A percentile compares a stretch with the other conserved stretches of the same genome.
phyloP scores from a whole-genome alignment of 2,888 invertebrate genomes.

The Dynastes maya region DNA sequence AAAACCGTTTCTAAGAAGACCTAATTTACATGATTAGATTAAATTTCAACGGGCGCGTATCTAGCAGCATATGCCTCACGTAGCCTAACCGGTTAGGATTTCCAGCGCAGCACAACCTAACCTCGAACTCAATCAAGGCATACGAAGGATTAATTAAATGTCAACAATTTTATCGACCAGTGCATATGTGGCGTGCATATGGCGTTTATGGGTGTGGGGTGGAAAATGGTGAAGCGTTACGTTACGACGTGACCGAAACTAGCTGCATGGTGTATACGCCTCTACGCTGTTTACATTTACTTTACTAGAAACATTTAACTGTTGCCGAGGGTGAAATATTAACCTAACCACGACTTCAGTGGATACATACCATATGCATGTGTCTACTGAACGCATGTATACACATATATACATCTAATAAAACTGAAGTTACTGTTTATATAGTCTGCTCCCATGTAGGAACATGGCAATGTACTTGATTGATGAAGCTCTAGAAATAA shows the following conservation, averaged over 20 bases:
- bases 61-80: constrained; percentile 10
- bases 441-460: not conserved
- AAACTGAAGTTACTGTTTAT: constrained; percentile 22
- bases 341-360: constrained; percentile 6
- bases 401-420: not conserved
- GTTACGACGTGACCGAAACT: not conserved
- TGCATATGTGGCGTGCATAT: constrained; percentile 30
- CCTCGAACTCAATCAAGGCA: constrained; percentile 26
- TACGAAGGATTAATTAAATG: constrained; percentile 44
- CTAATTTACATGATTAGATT: constrained; percentile 32
- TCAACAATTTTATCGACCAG: constrained; percentile 40
- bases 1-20: constrained; percentile 17
- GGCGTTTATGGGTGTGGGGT: not conserved
- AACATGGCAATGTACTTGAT: not conserved
- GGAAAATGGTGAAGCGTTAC: too few relatives aligned
- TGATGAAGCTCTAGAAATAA: not conserved
- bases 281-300: constrained; percentile 27
- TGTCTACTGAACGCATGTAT: not conserved
- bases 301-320: constrained; percentile 34
- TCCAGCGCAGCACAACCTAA: not conserved
- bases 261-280: not conserved
- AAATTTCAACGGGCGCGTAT: constrained; percentile 7
- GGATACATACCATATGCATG: not conserved
- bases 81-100: constrained; percentile 10
- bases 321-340: constrained; percentile 26